Conservation (phyloP, 2,113 vertebrate genomes). For the Cyanistes caeruleus region DNA sequence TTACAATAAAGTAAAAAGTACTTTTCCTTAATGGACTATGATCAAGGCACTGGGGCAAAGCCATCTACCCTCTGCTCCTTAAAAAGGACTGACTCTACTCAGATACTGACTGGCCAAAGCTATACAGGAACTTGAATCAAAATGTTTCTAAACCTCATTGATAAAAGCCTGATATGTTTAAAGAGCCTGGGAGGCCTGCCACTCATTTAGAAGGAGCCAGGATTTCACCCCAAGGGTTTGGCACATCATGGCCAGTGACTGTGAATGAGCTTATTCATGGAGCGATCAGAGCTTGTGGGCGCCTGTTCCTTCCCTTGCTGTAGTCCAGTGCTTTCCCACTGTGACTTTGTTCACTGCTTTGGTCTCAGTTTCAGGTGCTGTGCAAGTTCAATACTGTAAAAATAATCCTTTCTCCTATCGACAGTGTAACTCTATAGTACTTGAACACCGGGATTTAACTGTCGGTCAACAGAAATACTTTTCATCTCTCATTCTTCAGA, state of each 20-base stretch:
- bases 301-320: background rate
- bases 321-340: background rate
- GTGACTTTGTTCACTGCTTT: background rate
- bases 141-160: background rate
- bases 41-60: background rate
- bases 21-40: background rate
- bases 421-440: background rate
- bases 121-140: background rate
- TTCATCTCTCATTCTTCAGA: background rate
- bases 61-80: background rate
- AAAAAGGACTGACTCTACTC: background rate
- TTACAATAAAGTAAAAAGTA: background rate
- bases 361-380: slow-evolving; percentile 5
- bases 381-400: background rate
- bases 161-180: background rate
- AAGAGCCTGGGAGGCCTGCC: background rate
- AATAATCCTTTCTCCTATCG: background rate
- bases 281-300: background rate
- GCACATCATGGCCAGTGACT: background rate
- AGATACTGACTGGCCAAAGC: background rate
- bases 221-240: slow-evolving; percentile 22
- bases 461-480: background rate
- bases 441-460: background rate
- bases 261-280: background rate
- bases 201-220: slow-evolving; percentile 1